Conservation (phyloP, 2,113 vertebrate species). For the Gymnogyps californianus region DNA sequence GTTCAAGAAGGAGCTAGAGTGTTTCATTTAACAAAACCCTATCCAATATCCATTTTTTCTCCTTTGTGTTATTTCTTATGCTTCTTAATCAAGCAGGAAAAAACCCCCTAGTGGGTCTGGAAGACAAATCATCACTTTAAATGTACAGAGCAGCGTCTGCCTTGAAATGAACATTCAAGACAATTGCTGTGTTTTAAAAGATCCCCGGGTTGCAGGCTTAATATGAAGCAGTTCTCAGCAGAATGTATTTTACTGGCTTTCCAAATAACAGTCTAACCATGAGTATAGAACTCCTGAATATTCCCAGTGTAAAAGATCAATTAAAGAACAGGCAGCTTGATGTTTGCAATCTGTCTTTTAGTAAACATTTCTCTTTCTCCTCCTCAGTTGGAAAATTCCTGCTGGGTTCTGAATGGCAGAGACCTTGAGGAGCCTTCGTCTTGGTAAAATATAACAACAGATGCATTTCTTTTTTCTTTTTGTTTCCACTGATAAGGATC, state of each 20-base stretch:
- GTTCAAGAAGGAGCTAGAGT: not conserved
- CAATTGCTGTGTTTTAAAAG: not conserved
- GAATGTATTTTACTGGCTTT: not conserved
- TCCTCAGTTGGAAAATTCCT: constrained; percentile 3
- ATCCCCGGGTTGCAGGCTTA: not conserved
- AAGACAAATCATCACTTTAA: not conserved
- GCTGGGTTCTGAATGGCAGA: not conserved
- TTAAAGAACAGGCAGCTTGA: constrained; percentile 22
- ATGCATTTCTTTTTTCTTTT: not conserved
- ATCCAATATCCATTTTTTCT: not conserved
- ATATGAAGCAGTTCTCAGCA: not conserved
- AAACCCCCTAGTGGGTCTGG: not conserved
- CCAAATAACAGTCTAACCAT: not conserved
- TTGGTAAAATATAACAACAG: not conserved
- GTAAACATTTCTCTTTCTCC: not conserved
- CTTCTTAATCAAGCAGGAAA: not conserved
- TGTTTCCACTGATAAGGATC: not conserved
- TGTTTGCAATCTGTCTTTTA: constrained; percentile 26
- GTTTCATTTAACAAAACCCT: not conserved
- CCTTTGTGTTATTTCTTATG: not conserved
- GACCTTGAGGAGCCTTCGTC: not conserved
- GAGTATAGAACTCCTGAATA: not conserved
- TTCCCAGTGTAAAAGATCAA: not conserved
- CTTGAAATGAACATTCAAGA: not conserved
- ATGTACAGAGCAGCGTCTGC: not conserved